Evolutionary conservation across 2,113 vertebrate genomes (phyloP).

Genomic region (Amphilophus citrinellus): DNA sequence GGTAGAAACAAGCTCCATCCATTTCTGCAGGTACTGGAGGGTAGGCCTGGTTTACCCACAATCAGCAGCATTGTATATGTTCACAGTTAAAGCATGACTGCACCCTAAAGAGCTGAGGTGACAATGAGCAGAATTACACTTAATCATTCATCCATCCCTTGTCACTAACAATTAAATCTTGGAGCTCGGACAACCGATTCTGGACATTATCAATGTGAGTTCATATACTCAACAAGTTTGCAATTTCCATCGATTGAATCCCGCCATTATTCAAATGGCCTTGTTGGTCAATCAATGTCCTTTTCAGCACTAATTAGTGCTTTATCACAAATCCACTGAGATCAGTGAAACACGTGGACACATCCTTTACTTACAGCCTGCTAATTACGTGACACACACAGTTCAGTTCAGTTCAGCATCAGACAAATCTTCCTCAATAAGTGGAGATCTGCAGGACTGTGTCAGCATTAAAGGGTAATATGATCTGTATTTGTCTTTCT

Average conservation of each 20-base stretch:
- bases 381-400: conserved; percentile 37
- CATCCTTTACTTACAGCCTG: conserved; percentile 16
- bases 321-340: conserved; percentile 56
- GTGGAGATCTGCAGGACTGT: not conserved
- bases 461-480: not conserved
- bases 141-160: not conserved
- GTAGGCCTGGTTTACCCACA: too few relatives aligned
- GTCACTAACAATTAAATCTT: conserved; percentile 7
- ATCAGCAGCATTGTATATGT: too few relatives aligned
- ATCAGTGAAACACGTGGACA: conserved; percentile 32
- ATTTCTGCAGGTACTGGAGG: too few relatives aligned
- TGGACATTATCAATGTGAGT: not conserved
- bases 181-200: not conserved
- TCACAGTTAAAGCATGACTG: not conserved
- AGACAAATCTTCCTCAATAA: conserved; percentile 15
- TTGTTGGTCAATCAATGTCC: conserved; percentile 71
- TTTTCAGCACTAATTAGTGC: conserved; percentile 71
- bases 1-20: too few relatives aligned
- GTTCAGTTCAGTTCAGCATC: conserved; percentile 17
- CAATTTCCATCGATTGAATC: conserved; percentile 37
- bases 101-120: not conserved
- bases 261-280: conserved; percentile 58
- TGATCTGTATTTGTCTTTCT: conserved; percentile 10
- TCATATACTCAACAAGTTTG: conserved; percentile 32
- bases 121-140: conserved; percentile 6